Conservation (phyloP, 2,888 invertebrate species). For the Acronicta aceris region DNA sequence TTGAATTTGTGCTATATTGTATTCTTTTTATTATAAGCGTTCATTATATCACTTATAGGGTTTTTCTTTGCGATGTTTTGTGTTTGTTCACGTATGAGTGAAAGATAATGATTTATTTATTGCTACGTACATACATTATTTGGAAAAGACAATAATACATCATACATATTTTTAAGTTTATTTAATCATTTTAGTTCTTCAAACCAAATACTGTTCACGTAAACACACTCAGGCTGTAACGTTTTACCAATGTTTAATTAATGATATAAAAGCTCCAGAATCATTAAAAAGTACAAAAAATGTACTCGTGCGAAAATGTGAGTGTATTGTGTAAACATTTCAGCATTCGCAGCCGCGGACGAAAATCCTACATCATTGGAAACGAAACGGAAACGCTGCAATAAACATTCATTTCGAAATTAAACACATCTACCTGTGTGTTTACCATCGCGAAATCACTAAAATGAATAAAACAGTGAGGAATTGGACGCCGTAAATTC, state of each 20-base stretch:
- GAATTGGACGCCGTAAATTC: constrained; percentile 83
- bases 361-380: constrained; percentile 70
- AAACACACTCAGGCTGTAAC: neutral
- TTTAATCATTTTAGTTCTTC: too few species aligned
- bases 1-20: too few species aligned
- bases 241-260: constrained; percentile 15
- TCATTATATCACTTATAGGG: too few species aligned
- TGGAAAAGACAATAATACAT: too few species aligned
- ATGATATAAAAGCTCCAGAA: constrained; percentile 42
- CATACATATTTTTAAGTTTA: too few species aligned
- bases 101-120: too few species aligned
- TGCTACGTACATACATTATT: too few species aligned
- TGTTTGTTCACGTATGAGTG: too few species aligned
- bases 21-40: neutral
- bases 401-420: constrained; percentile 89
- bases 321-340: constrained; percentile 66
- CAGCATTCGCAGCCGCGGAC: constrained; percentile 55
- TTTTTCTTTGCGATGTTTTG: too few species aligned
- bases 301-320: constrained; percentile 42
- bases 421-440: constrained; percentile 88
- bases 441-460: constrained; percentile 87
- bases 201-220: neutral
- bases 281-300: constrained; percentile 57
- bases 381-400: constrained; percentile 84
- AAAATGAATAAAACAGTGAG: constrained; percentile 89